Conservation (phyloP, 2,888 invertebrate species). For the Sarcophaga subvicina region DNA sequence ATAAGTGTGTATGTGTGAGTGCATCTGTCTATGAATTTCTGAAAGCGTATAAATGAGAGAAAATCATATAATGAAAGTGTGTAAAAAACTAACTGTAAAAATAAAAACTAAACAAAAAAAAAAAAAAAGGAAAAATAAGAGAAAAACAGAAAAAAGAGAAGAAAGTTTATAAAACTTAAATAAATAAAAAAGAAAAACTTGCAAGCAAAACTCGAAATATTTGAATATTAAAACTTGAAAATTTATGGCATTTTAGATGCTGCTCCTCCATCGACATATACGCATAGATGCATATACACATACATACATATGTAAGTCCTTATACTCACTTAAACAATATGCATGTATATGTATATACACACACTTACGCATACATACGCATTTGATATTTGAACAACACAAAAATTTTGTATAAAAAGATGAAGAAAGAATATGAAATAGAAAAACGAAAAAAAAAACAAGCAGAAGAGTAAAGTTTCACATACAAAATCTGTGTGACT, state of each 20-base stretch:
- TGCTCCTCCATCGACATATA: conserved; percentile 16
- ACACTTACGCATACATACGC: neutral
- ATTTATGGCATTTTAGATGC: conserved; percentile 61
- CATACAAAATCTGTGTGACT: conserved; percentile 64
- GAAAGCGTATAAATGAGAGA: neutral
- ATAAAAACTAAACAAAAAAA: neutral
- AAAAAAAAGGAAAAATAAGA: neutral
- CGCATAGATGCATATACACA: neutral
- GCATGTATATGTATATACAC: no score
- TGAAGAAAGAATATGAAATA: conserved; percentile 4
- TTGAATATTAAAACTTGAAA: conserved; percentile 66
- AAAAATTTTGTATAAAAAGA: neutral
- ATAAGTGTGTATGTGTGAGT: neutral
- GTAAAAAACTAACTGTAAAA: neutral
- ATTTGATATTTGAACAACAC: conserved; percentile 1
- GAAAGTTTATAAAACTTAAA: conserved; percentile 50
- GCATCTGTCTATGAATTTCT: neutral
- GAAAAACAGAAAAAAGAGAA: conserved; percentile 18
- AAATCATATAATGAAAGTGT: conserved; percentile 46
- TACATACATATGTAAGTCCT: neutral
- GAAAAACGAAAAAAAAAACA: conserved; percentile 22
- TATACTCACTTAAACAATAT: no score
- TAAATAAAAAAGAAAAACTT: conserved; percentile 10
- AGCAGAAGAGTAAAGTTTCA: conserved; percentile 50
- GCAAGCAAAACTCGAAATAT: conserved; percentile 48